Evolutionary conservation across 1,140 invertebrate species (phyloP).

Genomic region (Caenorhabditis inopinata): DNA sequence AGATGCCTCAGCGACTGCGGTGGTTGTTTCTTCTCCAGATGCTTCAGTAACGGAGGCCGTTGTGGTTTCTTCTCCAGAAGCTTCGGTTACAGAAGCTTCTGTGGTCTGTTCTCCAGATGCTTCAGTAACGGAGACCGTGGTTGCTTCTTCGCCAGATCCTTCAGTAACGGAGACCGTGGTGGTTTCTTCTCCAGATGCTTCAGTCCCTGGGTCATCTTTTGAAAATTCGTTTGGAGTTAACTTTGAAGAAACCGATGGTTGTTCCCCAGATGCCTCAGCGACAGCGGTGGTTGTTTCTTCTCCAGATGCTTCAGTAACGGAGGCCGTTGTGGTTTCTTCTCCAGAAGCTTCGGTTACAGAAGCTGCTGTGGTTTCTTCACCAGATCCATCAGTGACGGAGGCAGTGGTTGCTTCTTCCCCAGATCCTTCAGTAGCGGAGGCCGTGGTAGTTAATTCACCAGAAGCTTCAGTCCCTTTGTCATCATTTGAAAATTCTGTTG

Average conservation of each 20-base stretch:
- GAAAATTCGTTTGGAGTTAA: background rate
- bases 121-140: background rate
- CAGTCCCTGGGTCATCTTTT: background rate
- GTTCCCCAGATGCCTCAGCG: background rate
- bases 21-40: background rate
- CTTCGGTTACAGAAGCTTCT: background rate
- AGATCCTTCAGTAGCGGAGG: background rate
- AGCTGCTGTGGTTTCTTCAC: background rate
- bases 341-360: background rate
- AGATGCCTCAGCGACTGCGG: background rate
- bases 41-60: background rate
- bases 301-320: background rate
- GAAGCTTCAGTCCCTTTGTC: background rate
- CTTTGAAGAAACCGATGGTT: background rate
- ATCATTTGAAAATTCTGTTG: background rate
- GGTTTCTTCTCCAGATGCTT: background rate
- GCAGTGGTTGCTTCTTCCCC: background rate
- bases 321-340: background rate
- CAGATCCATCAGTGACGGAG: background rate
- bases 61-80: conserved; percentile 35
- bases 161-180: background rate
- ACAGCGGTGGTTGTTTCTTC: background rate
- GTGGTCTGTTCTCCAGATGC: background rate
- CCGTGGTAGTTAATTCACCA: background rate
- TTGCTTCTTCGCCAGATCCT: background rate